Evolutionary conservation across 2,888 invertebrate species (phyloP), one percentile per base, ranked within the genome.

Genomic region (Noctua janthe): DNA sequence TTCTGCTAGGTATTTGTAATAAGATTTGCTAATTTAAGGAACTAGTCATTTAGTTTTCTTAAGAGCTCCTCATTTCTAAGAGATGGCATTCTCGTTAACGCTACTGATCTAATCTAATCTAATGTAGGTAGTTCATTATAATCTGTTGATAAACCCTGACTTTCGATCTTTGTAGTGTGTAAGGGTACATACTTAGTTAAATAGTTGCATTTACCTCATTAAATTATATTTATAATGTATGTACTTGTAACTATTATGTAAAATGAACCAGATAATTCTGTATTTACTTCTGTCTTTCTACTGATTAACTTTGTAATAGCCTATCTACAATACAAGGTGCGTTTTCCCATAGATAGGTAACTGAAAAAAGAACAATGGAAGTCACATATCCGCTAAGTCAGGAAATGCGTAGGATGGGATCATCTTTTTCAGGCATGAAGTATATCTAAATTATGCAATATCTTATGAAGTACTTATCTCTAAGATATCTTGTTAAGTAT

Each of bases 121-220:
- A 17, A 35, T 17, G 20, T 35, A 64, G 51, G 17, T 51, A 17
- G 5, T 67, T 56, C 5, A 54, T 54, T 66, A 23, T 66, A 64
- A 78, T 67, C 77, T 56, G n/a, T 20, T 56, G 56, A 69, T 78
- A 67, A 78, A 78, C 56, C 49, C 56, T 59, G 29, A 29, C 54
- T 59, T 59, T 23, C 29, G 49, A 78, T 56, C 67, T 67, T 29
- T 35, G 8, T 78, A 74, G 4, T 51, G 35, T 51, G 49, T 49
- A 49, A 2, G 49, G 13, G 47, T 74, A 56, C 0, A 43, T 43
- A 54, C 39, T 15, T 54, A n/a, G 10, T 43, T 23, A 51, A 43
- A 43, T 29, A 64, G n/a, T 15, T 51, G 56, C n/a, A 76, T 62
- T 49, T 76, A 51, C 11, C 17, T 76, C 13, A 13, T 51, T 49